Percentiles rank a stretch among this genome's conserved stretches.
Evolutionary conservation across 2,113 vertebrate species (phyloP).

Genomic region (Sclerurus mexicanus): DNA sequence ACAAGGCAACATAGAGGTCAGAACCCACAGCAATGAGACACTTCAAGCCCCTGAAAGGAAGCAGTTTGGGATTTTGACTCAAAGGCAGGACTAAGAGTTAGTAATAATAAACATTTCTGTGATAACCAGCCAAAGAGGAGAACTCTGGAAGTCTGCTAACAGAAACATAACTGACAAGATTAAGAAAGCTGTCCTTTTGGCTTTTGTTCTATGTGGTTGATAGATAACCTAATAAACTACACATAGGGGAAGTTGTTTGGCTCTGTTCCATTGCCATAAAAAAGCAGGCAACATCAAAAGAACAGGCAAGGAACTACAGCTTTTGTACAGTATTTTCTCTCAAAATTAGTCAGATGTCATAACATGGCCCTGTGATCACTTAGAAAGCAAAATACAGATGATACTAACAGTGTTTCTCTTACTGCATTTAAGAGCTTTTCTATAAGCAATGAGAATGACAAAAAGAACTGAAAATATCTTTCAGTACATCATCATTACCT

Average conservation of each 20-base stretch:
- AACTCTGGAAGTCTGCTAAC: neutral
- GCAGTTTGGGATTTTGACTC: neutral
- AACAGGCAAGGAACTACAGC: neutral
- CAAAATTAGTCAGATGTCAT: neutral
- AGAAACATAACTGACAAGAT: neutral
- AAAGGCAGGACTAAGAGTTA: neutral
- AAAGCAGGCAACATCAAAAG: neutral
- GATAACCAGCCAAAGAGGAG: neutral
- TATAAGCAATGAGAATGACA: neutral
- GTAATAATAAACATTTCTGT: neutral
- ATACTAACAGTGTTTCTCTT: neutral
- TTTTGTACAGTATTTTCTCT: slow-evolving; percentile 8
- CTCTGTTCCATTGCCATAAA: neutral
- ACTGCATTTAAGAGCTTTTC: neutral
- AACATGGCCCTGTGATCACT: neutral
- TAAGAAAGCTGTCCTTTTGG: neutral
- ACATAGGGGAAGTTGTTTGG: neutral
- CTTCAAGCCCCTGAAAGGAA: neutral
- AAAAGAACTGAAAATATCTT: neutral
- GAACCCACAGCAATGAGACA: neutral
- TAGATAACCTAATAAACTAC: neutral
- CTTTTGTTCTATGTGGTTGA: neutral
- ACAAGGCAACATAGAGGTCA: neutral
- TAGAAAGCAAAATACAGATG: neutral
- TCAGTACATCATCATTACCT: neutral